Base-by-base conservation (phyloP, 2,797 vertebrate species). In the Clarias platycephalus region DNA sequence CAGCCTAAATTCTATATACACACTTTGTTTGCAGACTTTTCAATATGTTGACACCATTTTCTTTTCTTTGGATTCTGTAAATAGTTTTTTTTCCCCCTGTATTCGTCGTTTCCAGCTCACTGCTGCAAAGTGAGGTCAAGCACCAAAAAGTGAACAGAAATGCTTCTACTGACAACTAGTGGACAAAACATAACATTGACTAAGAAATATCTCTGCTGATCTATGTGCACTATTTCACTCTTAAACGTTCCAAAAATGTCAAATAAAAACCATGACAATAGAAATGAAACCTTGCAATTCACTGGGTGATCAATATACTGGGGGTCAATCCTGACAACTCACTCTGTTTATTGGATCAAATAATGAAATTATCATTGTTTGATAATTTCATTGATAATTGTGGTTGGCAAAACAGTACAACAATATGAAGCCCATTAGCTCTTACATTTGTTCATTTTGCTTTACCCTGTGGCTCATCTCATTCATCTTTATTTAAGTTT, bases 111-210 rank as follows among this genome's bases (percentile, higher is more conserved):
- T 57, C 31, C 62, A 75, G 37, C 67, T 71, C 55, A 79, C 26
- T 62, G 37, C n/a, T 40, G 44, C 28, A 34, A 60, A 77, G 77
- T 64, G 26, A 80, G 62, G 62, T 80, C 62, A 80, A 85, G 22
- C 53, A 57, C 5, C 15, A 28, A 24, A 63, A 9, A 64, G 60
- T 68, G 6, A 78, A 82, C 31, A 82, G n/a, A 77, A 64, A 86
- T 64, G 76, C 37, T 76, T 83, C 34, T 80, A 81, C 76, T 90
- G 89, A 70, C 89, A 84, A 80, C 89, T 90, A 88, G 85, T 85
- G 89, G 83, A 37, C 44, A 66, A 83, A 76, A 15, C 7, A n/a
- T 28, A 49, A 74, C 22, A 20, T n/a, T 71, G 55, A 57, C 62
- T 53, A 28, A 49, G 18, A 34, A 15, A 15, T 2, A 58, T 57